phyloP scores from a whole-genome alignment of 2,888 invertebrate genomes.

The Aspidiotus destructor region DNA sequence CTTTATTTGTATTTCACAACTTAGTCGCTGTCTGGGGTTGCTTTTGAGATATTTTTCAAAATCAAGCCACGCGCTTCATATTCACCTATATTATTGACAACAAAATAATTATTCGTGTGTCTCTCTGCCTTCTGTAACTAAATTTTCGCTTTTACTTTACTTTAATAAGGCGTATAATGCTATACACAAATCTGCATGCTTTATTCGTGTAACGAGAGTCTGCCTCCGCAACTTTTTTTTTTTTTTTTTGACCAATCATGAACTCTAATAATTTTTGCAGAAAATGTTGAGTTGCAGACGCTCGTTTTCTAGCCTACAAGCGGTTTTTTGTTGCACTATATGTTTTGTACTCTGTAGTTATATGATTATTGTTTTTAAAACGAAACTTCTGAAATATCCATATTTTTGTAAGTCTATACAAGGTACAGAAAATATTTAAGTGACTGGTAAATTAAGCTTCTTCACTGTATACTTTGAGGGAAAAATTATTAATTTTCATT shows the following conservation, averaged over 20 bases:
- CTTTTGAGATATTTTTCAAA: too few relatives aligned
- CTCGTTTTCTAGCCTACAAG: constrained; percentile 21
- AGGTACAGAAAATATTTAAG: background rate
- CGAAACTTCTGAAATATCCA: background rate
- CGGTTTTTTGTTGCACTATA: constrained; percentile 32
- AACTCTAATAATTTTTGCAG: background rate
- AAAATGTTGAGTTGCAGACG: background rate
- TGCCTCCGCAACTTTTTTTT: background rate
- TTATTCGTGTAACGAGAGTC: constrained; percentile 1
- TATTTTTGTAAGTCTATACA: background rate
- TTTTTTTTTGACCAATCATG: too few relatives aligned
- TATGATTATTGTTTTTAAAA: background rate
- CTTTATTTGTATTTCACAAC: too few relatives aligned
- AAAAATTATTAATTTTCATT: too few relatives aligned
- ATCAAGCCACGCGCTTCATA: too few relatives aligned
- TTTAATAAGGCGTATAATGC: constrained; percentile 17
- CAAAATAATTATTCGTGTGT: too few relatives aligned
- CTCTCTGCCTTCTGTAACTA: constrained; percentile 5
- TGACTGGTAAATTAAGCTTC: background rate
- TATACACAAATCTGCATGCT: constrained; percentile 29
- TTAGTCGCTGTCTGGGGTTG: too few relatives aligned
- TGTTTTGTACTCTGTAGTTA: constrained; percentile 11
- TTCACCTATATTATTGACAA: too few relatives aligned
- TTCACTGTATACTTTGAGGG: too few relatives aligned
- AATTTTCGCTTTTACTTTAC: background rate